Evolutionary conservation across 2,797 vertebrate species (phyloP).

Genomic region (Chloroceryle inda): DNA sequence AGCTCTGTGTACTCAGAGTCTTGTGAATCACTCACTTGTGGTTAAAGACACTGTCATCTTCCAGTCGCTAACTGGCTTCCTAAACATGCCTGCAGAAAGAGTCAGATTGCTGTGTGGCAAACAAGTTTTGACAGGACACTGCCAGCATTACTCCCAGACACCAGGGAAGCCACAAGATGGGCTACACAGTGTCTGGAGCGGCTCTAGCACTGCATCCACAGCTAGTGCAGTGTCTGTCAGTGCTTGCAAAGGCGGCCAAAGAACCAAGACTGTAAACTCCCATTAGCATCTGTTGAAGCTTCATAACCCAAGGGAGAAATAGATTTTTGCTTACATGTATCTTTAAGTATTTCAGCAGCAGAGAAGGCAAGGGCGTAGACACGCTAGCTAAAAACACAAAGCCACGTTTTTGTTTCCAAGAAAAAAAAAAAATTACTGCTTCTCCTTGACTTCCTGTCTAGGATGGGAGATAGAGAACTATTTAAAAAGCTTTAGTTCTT

Average conservation of each 20-base stretch:
- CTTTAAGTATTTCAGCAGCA: conserved; percentile 24
- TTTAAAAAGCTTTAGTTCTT: background rate
- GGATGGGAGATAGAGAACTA: background rate
- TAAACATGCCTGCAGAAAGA: conserved; percentile 18
- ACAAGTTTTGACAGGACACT: conserved; percentile 28
- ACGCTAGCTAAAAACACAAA: background rate
- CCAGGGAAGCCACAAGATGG: background rate
- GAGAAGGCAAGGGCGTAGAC: conserved; percentile 26
- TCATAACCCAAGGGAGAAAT: conserved; percentile 24
- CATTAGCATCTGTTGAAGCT: conserved; percentile 51
- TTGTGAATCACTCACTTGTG: background rate
- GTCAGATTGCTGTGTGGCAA: background rate
- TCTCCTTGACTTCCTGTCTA: background rate
- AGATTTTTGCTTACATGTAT: conserved; percentile 13
- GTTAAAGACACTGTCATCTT: conserved; percentile 30
- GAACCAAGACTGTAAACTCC: conserved; percentile 46
- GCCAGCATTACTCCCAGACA: background rate
- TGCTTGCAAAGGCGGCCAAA: background rate
- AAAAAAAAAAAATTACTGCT: background rate
- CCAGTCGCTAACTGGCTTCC: background rate
- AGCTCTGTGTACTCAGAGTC: background rate
- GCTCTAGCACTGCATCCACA: background rate
- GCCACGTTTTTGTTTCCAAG: background rate
- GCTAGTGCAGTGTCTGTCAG: background rate
- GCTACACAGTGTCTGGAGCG: background rate